phyloP scores from a whole-genome alignment of 2,888 invertebrate species.

The Scotopteryx bipunctaria region DNA sequence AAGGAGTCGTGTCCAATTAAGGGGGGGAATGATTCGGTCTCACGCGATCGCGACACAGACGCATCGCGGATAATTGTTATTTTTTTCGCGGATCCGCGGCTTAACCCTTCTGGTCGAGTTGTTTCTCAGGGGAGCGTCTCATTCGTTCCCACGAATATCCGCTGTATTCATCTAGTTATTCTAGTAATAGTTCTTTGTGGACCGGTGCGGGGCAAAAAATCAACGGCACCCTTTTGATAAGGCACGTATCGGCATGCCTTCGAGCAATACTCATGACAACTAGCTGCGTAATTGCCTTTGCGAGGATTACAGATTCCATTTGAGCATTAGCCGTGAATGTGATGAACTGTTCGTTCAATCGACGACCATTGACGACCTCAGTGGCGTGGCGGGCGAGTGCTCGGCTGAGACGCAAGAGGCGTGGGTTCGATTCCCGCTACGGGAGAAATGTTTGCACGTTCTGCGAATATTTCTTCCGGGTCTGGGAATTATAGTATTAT shows the following conservation, averaged over 20 bases:
- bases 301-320: background rate
- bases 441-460: too few relatives aligned
- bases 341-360: too few relatives aligned
- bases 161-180: constrained; percentile 41
- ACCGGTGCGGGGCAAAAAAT: constrained; percentile 50
- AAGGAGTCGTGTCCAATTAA: constrained; percentile 48
- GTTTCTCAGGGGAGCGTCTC: constrained; percentile 38
- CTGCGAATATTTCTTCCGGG: too few relatives aligned
- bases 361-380: too few relatives aligned
- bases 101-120: constrained; percentile 47
- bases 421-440: too few relatives aligned
- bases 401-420: too few relatives aligned
- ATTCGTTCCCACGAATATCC: constrained; percentile 59
- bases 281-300: constrained; percentile 36
- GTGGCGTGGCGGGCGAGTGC: too few relatives aligned
- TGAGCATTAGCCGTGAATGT: background rate
- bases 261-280: constrained; percentile 47
- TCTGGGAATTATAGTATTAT: too few relatives aligned
- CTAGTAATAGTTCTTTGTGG: constrained; percentile 44
- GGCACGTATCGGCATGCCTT: constrained; percentile 57
- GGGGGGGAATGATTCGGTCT: constrained; percentile 43
- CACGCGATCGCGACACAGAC: constrained; percentile 43
- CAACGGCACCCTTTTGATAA: constrained; percentile 55
- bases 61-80: constrained; percentile 38
- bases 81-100: constrained; percentile 45